Base-by-base conservation (phyloP, 2,797 vertebrate species). In the Labeo calbasu region DNA sequence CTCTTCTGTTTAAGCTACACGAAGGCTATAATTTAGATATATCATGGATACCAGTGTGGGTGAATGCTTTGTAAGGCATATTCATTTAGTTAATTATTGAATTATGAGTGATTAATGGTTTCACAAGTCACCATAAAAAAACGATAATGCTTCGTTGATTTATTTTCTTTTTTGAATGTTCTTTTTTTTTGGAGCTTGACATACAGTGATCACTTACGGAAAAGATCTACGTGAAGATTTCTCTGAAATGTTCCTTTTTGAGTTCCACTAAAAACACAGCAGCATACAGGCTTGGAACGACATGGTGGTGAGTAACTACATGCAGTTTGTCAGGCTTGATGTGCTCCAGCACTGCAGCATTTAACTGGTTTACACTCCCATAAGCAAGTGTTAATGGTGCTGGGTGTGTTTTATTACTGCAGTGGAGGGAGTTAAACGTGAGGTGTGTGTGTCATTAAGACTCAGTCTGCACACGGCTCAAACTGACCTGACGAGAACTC, bases 371-470 rank as follows among this genome's bases (percentile, higher is more conserved):
- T 83, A 83, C 80, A 69, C 77, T 86, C 81, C 63, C 73, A 83
- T 79, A 51, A 82, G 68, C 68, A 51, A 81, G 77, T 78, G 61
- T 79, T 86, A 85, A 86, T 82, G 53, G 72, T 77, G 51, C 77
- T 79, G 81, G 86, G 65, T 84, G 51, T 83, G 73, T 84, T 66
- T 77, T 86, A 84, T 89, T 81, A 86, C 36, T 17, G 53, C 78
- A 76, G 82, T 17, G 72, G 48, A 59, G 69, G 28, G 65, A 77
- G 72, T 61, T 65, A 53, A 72, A 63, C 7, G 8, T 79, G 63
- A 73, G 28, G 75, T 55, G 68, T 82, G 61, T 77, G 46, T 79
- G 66, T 65, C 32, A 61, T 50, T 83, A 76, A 78, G 86, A 79
- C 51, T 36, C 40, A 50, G n/a, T 85, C 23, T 77, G 36, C 40